Evolutionary conservation across 2,797 vertebrate genomes (phyloP).

Genomic region (Miichthys miiuy): DNA sequence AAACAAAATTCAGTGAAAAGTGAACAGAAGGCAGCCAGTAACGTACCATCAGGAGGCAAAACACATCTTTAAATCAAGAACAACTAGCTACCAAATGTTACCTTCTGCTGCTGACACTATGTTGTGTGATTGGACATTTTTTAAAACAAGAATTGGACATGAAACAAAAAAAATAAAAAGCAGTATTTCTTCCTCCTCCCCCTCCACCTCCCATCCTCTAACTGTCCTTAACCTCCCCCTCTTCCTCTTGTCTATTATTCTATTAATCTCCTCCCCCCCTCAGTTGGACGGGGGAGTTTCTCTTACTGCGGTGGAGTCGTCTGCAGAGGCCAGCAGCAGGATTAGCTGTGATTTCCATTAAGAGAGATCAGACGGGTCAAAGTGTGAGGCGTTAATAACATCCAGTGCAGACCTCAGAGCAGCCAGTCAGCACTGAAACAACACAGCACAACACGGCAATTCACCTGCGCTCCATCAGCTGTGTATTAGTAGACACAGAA

Average conservation of each 20-base stretch:
- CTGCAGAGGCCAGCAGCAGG: conserved; percentile 6
- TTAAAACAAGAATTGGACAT: not conserved
- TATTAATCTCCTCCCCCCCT: not conserved
- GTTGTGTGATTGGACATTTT: not conserved
- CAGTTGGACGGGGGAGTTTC: not conserved
- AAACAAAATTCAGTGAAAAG: not conserved
- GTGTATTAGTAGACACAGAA: not conserved
- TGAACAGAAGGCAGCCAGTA: not conserved
- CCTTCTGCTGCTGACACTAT: not conserved
- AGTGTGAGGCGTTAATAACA: not conserved
- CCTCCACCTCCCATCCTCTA: not conserved
- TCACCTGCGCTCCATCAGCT: not conserved
- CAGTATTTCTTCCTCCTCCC: not conserved
- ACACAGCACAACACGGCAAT: not conserved
- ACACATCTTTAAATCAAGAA: not conserved
- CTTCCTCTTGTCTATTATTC: not conserved
- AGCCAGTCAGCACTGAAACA: not conserved
- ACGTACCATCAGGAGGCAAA: not conserved
- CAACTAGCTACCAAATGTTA: not conserved
- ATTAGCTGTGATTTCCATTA: conserved; percentile 30
- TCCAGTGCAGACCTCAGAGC: not conserved
- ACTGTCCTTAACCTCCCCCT: not conserved
- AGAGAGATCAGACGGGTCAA: not conserved
- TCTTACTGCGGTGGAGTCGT: conserved; percentile 4
- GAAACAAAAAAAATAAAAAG: not conserved